Evolutionary conservation across 2,888 invertebrate genomes (phyloP), one percentile per base, ranked within the genome.

Genomic region (Aelia acuminata): DNA sequence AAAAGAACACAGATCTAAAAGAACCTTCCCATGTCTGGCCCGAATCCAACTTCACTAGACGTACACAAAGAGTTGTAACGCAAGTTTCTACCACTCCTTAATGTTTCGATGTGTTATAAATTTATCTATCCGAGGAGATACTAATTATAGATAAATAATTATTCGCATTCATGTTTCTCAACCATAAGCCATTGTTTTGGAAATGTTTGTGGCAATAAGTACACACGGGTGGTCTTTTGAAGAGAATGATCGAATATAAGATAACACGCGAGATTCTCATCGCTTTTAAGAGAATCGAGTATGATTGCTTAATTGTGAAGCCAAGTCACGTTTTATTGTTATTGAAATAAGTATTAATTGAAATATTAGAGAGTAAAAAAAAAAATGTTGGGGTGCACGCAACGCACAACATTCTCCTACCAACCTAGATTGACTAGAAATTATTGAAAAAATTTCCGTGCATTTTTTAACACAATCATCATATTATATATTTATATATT

Each of bases 1-100:
- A 20, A 70, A 70, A 70, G 63, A 70, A 70, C 11, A 63, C 31
- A 70, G 18, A 15, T 70, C 35, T 70, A 70, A 70, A 70, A 70
- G 5, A 70, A 70, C 63, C 63, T 70, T 70, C 63, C 35, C 31
- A 18, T 70, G 35, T 35, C 63, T 70, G 63, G 63, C 63, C 13
- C 7, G 31, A 7, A 35, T 70, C 63, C 63, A 70, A 35, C 4
- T 70, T 7, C 31, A 70, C 13, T 70, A 70, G 63, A 70, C 63
- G 63, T 70, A 70, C 63, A 70, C 63, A 70, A 70, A 70, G 63
- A 70, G 63, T 70, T 35, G 63, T 70, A 70, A 70, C 63, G 63
- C 63, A 70, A 70, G 63, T 70, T 70, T 8, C 63, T 35, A 70
- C 63, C 63, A 35, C 63, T 70, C 63, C 63, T 70, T 20, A 31